These are phyloP conservation scores for Eubasilissa splendida DNA, from an alignment of 2,888 invertebrate genomes.

Conservation along the genomic window DNA sequence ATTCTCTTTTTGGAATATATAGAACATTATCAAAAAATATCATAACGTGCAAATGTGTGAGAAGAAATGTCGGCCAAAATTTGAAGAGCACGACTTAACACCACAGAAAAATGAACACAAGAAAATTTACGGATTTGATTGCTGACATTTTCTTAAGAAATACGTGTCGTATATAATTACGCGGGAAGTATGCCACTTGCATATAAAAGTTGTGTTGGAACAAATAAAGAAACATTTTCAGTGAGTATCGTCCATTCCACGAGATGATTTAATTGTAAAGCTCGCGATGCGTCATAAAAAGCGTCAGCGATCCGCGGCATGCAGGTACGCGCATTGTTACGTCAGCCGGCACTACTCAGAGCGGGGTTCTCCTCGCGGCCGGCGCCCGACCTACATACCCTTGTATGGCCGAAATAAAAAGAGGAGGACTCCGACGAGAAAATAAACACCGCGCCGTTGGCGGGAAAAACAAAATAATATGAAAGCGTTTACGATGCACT, in stretches of 20 bases:
- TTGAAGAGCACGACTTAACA: too few species aligned
- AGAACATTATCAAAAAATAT: too few species aligned
- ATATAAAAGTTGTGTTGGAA: too few species aligned
- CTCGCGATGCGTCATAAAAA: slow-evolving; percentile 1
- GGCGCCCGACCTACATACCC: slow-evolving; percentile 55
- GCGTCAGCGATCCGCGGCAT: not conserved
- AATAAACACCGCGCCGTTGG: slow-evolving; percentile 46
- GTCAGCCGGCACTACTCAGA: slow-evolving; percentile 21
- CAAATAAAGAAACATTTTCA: not conserved
- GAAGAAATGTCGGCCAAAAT: too few species aligned
- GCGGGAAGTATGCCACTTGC: too few species aligned
- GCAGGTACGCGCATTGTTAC: not conserved
- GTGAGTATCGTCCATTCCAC: not conserved
- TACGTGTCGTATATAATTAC: too few species aligned
- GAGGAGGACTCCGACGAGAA: slow-evolving; percentile 46
- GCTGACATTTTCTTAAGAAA: too few species aligned
- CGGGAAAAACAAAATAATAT: slow-evolving; percentile 54
- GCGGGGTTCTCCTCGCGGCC: slow-evolving; percentile 4
- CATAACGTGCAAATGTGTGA: too few species aligned
- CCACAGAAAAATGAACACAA: too few species aligned
- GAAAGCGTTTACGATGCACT: slow-evolving; percentile 55
- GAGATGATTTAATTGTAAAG: not conserved
- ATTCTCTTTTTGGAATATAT: too few species aligned
- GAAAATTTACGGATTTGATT: too few species aligned
- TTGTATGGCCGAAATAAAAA: slow-evolving; percentile 51